phyloP scores from a whole-genome alignment of 2,888 invertebrate genomes.

The Synanthedon tipuliformis region DNA sequence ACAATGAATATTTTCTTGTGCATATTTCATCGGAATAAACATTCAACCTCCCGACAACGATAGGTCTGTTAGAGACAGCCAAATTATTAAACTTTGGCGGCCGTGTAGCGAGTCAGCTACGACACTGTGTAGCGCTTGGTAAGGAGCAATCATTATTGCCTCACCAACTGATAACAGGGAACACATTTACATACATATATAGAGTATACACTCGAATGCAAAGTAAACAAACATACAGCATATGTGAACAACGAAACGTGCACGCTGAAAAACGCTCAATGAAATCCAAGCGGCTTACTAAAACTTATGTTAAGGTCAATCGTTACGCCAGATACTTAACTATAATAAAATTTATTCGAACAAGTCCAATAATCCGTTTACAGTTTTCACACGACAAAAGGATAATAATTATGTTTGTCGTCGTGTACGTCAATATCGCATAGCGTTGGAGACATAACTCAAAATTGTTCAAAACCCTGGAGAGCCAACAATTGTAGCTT shows the following conservation, averaged over 20 bases:
- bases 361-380: too few species aligned
- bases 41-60: not conserved
- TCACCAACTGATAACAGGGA: constrained; percentile 44
- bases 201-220: constrained; percentile 17
- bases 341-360: too few species aligned
- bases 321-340: too few species aligned
- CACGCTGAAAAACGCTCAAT: too few species aligned
- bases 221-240: constrained; percentile 18
- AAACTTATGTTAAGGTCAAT: too few species aligned
- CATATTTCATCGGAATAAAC: not conserved
- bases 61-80: not conserved
- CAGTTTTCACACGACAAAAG: too few species aligned
- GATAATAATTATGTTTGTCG: too few species aligned
- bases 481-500: too few species aligned
- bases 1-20: not conserved
- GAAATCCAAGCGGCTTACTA: too few species aligned
- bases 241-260: not conserved
- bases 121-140: constrained; percentile 18
- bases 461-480: too few species aligned
- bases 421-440: too few species aligned
- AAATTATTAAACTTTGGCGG: not conserved
- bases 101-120: constrained; percentile 2
- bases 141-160: constrained; percentile 28
- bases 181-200: constrained; percentile 16
- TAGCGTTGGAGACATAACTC: too few species aligned